phyloP scores from a whole-genome alignment of 2,113 vertebrate species.

The Shinisaurus crocodilurus region DNA sequence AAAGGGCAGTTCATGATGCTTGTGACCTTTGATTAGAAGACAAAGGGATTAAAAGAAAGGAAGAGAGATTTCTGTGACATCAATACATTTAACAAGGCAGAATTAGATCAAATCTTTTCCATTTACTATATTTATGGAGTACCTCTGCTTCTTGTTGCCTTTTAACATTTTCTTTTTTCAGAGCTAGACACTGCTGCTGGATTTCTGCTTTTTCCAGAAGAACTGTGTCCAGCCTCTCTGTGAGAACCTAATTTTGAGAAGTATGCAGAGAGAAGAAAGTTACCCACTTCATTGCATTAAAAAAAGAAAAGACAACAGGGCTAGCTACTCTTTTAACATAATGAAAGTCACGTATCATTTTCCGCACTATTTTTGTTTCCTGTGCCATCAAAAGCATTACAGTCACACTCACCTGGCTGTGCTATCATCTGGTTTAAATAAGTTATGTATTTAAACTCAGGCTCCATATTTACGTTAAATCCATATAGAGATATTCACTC shows the following conservation, averaged over 20 bases:
- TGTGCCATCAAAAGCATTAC: not conserved
- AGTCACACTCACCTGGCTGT: not conserved
- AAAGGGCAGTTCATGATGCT: not conserved
- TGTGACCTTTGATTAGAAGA: not conserved
- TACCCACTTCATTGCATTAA: constrained; percentile 31
- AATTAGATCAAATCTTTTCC: not conserved
- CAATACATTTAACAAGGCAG: not conserved
- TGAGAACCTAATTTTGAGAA: constrained; percentile 84
- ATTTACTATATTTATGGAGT: constrained; percentile 18
- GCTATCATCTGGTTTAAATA: not conserved
- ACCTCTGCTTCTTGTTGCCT: constrained; percentile 87
- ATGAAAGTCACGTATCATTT: not conserved
- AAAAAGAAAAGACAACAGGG: not conserved
- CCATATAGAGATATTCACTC: not conserved
- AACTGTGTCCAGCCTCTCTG: constrained; percentile 86
- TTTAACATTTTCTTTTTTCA: constrained; percentile 86
- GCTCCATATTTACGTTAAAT: not conserved
- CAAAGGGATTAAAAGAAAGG: not conserved
- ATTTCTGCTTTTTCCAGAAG: constrained; percentile 95
- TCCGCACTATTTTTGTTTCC: not conserved
- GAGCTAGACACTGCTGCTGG: constrained; percentile 85
- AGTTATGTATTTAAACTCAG: not conserved
- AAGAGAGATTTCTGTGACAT: not conserved
- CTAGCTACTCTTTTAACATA: not conserved
- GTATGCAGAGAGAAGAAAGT: constrained; percentile 17